Evolutionary conservation across 2,888 invertebrate genomes (phyloP).

Genomic region (Chrysolina oricalcia): DNA sequence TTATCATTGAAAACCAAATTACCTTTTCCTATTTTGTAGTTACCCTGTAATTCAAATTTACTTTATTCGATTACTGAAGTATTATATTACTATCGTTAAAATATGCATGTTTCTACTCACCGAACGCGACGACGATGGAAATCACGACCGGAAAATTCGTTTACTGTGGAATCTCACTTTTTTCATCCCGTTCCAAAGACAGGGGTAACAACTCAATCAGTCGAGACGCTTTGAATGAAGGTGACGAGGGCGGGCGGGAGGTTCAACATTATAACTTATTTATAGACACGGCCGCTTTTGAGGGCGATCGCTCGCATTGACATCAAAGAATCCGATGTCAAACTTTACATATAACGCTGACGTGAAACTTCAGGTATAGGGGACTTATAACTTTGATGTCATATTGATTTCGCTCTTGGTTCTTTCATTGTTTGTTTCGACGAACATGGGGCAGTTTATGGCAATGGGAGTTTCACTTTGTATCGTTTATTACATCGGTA

Average conservation of each 20-base stretch:
- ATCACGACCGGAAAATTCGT: neutral
- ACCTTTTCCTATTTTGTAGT: too few species aligned
- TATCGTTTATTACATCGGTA: too few species aligned
- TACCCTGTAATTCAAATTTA: too few species aligned
- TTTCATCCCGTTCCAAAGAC: neutral
- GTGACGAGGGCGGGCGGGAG: conserved; percentile 31
- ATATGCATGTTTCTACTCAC: too few species aligned
- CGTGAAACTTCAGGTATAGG: conserved; percentile 27
- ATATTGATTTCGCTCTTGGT: conserved; percentile 2
- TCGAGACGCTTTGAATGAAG: conserved; percentile 35
- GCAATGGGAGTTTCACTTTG: neutral
- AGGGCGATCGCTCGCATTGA: conserved; percentile 38
- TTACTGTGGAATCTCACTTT: conserved; percentile 3
- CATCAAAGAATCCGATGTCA: conserved; percentile 43
- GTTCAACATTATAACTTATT: conserved; percentile 35
- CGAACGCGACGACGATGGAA: too few species aligned
- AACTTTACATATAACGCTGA: conserved; percentile 43
- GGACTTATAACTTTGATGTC: conserved; percentile 24
- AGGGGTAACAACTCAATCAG: conserved; percentile 22
- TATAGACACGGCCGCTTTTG: conserved; percentile 39
- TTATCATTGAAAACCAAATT: too few species aligned
- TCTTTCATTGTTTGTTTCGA: neutral
- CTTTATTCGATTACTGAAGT: too few species aligned
- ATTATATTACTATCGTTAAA: too few species aligned
- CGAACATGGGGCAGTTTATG: neutral